These are phyloP conservation scores for Ypsolopha scabrella DNA, from an alignment of 2,888 invertebrate species.

Conservation along the genomic window DNA sequence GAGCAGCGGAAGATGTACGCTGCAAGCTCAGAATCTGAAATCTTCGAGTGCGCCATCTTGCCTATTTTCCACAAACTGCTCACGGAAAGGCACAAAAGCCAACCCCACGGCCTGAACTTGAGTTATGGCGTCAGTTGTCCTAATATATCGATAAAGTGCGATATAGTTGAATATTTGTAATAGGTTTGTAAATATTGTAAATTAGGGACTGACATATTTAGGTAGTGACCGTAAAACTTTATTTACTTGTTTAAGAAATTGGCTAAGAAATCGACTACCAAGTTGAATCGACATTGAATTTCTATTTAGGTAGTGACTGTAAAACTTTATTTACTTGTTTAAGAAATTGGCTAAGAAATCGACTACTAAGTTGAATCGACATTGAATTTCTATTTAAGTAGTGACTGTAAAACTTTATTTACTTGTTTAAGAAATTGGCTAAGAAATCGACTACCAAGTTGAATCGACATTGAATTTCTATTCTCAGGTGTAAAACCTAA, in stretches of 20 bases:
- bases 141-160: constrained; percentile 95
- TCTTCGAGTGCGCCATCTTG: constrained; percentile 86
- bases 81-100: constrained; percentile 82
- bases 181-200: background rate
- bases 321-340: background rate
- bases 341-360: background rate
- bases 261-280: background rate
- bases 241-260: background rate
- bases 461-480: no score
- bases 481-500: no score
- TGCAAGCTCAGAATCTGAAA: constrained; percentile 86
- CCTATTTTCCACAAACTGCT: constrained; percentile 94
- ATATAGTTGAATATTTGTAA: constrained; percentile 94
- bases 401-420: background rate
- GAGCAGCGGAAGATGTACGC: constrained; percentile 74
- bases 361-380: no score
- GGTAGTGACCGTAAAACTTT: background rate
- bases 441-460: background rate
- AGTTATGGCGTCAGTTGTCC: constrained; percentile 90
- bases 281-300: no score
- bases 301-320: background rate
- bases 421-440: background rate
- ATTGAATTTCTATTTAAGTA: background rate
- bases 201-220: background rate
- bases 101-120: constrained; percentile 75